Base-by-base conservation (phyloP, 2,797 vertebrate genomes). In the Scleropages formosus region DNA sequence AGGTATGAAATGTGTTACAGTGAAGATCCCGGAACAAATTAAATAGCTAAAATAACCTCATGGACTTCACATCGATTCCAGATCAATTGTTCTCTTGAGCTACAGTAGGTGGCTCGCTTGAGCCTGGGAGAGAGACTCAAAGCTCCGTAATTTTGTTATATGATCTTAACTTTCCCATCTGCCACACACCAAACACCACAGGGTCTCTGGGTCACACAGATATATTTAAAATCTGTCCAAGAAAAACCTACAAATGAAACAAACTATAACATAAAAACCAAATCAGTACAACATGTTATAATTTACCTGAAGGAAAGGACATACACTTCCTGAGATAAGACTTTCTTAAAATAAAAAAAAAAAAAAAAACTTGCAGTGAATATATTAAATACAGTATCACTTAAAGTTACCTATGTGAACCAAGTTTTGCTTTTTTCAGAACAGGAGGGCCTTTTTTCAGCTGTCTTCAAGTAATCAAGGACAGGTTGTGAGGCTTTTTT, bases 41-140 rank as follows among this genome's bases (percentile, higher is more conserved):
- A 71, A 71, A 58, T 16, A 39, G 69, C 26, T 2, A 26, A 58
- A 51, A 51, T 51, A 71, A 71, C 22, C 15, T 26, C 15, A n/a
- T 16, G 69, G 69, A 26, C 51, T 39, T 6, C 18, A 10, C 71
- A 58, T 56, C 15, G 49, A 71, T 58, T 58, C 53, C 31, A 71
- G 51, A 39, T 58, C 51, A 69, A 58, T 58, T n/a, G 51, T 51
- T 12, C 53, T 56, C 53, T 10, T 56, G 27, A 58, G 31, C 31
- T 39, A 39, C 31, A 71, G 49, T 27, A 20, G 26, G 51, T 39
- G 10, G 68, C 49, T 68, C 16, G 13, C 13, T 22, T 31, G 11
- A 58, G 68, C 51, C n/a, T 31, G 56, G 1, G 26, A n/a, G 51
- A 16, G 51, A 49, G 31, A 18, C 24, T 56, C 7, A 58, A 56